Evolutionary conservation across 2,113 vertebrate species (phyloP).

Genomic region (Chamaea fasciata): DNA sequence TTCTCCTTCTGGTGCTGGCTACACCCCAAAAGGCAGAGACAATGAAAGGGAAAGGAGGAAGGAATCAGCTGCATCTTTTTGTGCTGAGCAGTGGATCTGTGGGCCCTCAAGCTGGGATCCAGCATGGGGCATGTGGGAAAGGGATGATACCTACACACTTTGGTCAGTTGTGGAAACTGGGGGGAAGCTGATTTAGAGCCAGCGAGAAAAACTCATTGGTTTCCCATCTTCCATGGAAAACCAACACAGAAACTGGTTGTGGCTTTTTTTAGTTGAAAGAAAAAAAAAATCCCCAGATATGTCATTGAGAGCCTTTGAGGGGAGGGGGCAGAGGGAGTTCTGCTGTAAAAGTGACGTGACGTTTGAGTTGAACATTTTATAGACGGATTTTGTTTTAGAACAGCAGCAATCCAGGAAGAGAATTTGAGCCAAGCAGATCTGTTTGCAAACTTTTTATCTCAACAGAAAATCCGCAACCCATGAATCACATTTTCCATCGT

Average conservation of each 20-base stretch:
- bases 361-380: background rate
- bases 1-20: constrained; percentile 52
- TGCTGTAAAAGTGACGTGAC: background rate
- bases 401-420: background rate
- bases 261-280: background rate
- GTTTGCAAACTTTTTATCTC: constrained; percentile 10
- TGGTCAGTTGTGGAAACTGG: background rate
- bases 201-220: background rate
- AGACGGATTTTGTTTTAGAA: background rate
- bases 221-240: background rate
- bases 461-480: background rate
- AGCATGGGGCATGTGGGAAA: too few relatives aligned
- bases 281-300: background rate
- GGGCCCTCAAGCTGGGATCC: background rate
- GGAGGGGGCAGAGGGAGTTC: background rate
- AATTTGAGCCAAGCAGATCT: background rate
- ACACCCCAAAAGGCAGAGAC: background rate
- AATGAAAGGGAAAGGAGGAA: background rate
- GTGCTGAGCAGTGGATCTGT: background rate
- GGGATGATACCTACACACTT: background rate
- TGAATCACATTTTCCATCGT: background rate
- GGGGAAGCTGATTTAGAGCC: background rate
- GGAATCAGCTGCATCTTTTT: background rate
- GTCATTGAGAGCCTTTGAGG: background rate
- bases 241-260: background rate